Evolutionary conservation across 2,888 invertebrate genomes (phyloP), one percentile per base, ranked within the genome.

Genomic region (Thereva nobilitata): DNA sequence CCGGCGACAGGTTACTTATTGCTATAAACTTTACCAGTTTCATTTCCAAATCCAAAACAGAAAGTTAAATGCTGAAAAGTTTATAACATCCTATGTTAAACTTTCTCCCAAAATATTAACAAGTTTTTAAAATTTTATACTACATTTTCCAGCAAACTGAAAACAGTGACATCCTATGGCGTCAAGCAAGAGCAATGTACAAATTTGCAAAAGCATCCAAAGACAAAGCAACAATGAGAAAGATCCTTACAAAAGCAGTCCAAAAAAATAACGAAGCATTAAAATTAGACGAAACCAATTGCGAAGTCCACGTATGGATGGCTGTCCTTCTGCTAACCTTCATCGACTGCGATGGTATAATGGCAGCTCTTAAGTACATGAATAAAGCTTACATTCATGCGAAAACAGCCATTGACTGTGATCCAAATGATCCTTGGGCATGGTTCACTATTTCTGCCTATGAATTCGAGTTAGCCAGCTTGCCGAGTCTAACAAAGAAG

Each of bases 151-250:
- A 59, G 59, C 47, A 45, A 38, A 34, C n/a, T 8, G 8, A 38
- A 8, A 45, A 59, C 49, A 9, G 38, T n/a, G 38, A 59, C 45
- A 59, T 59, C 9, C 38, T 59, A 38, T 59, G 59, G 59, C 41
- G 59, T 4, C 37, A 59, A 59, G 47, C 37, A 37, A 45, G 59
- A 5, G 37, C 38, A 9, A 37, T 59, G 4, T 59, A 59, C 23
- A 59, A 49, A 23, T 9, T 37, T 23, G 12, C 37, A 10, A 38
- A 38, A 2, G 35, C 49, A 45, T 12, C 59, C n/a, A 10, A 37
- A 12, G 37, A 59, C 49, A 47, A 38, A 37, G 12, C 2, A 10
- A 6, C 9, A 5, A 35, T 35, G 10, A 10, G 5, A 37, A 10
- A 59, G n/a, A 10, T 59, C 8, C 45, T 59, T 47, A 47, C 49